Evolutionary conservation across 2,797 vertebrate genomes (phyloP), one percentile per base, ranked within the genome.

Genomic region (Cercopithecus hamlyni): DNA sequence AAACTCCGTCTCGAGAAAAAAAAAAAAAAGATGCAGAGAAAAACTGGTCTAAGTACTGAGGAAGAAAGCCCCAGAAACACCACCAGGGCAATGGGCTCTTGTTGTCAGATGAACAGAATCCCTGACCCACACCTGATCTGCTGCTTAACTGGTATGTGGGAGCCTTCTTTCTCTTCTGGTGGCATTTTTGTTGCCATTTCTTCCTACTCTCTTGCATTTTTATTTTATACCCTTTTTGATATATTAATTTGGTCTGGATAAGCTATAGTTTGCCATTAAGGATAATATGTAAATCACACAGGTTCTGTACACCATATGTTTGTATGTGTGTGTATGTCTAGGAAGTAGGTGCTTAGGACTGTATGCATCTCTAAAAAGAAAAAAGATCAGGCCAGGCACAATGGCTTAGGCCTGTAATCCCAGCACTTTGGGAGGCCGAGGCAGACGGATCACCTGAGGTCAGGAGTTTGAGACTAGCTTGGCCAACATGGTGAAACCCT

Each of bases 201-300:
- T 45, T 91, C 48, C 30, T 12, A 55, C 81, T 7, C 13, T 26
- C 33, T 91, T 79, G 57, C 52, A 79, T 90, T 93, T 96, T 85
- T 75, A 90, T 48, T 95, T 93, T 89, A 33, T 73, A 17, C 36
- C 20, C n/a, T 88, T 87, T 96, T 70, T 83, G 22, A 82, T 57
- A 33, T 2, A 75, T 81, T 67, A 39, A 77, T 87, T 87, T 93
- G 80, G 41, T 50, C 61, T 92, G 45, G 92, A 52, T 72, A 75
- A 94, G 50, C 41, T 90, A 3, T 41, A 86, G 39, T 77, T 95
- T 20, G 26, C 82, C 73, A 58, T 87, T 95, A 85, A 85, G 19
- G n/a, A n/a, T 92, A 88, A 57, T 26, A 19, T 27, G 22, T 77
- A 73, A 90, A 39, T 67, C 13, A 11, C 22, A 79, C 13, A 41